phyloP scores from a whole-genome alignment of 2,888 invertebrate genomes.

The Athetis lepigone region DNA sequence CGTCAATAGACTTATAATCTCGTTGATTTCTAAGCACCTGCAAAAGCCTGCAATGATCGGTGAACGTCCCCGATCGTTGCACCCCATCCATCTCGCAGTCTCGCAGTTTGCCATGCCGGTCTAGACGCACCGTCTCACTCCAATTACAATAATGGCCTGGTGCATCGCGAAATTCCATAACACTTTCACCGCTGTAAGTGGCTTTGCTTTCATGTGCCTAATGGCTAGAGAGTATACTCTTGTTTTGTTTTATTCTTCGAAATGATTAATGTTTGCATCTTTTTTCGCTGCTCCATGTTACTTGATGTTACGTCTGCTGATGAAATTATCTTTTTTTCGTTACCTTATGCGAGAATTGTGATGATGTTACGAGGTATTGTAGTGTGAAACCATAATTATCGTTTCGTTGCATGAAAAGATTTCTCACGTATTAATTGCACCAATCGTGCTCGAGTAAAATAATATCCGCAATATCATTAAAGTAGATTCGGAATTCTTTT shows the following conservation, averaged over 20 bases:
- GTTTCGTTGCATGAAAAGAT: slow-evolving; percentile 35
- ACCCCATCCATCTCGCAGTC: slow-evolving; percentile 52
- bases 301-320: slow-evolving; percentile 55
- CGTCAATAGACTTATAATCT: slow-evolving; percentile 23
- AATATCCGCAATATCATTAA: slow-evolving; percentile 18
- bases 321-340: slow-evolving; percentile 47
- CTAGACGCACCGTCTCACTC: slow-evolving; percentile 79
- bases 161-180: slow-evolving; percentile 83
- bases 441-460: slow-evolving; percentile 7
- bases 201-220: slow-evolving; percentile 80
- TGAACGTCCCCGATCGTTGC: slow-evolving; percentile 51
- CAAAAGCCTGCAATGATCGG: slow-evolving; percentile 33
- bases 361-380: slow-evolving; percentile 35
- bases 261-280: slow-evolving; percentile 56
- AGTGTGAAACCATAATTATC: slow-evolving; percentile 39
- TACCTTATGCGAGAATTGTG: slow-evolving; percentile 38
- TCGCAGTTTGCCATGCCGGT: slow-evolving; percentile 53
- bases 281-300: slow-evolving; percentile 47
- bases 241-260: slow-evolving; percentile 54
- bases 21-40: slow-evolving; percentile 39
- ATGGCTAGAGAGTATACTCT: slow-evolving; percentile 67
- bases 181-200: slow-evolving; percentile 82
- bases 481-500: slow-evolving; percentile 4
- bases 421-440: slow-evolving; percentile 30
- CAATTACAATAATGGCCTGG: slow-evolving; percentile 80